A percentile compares a stretch with the other conserved stretches of the same genome.
phyloP scores from a whole-genome alignment of 1,140 invertebrate species.

The Oryzaephilus surinamensis region DNA sequence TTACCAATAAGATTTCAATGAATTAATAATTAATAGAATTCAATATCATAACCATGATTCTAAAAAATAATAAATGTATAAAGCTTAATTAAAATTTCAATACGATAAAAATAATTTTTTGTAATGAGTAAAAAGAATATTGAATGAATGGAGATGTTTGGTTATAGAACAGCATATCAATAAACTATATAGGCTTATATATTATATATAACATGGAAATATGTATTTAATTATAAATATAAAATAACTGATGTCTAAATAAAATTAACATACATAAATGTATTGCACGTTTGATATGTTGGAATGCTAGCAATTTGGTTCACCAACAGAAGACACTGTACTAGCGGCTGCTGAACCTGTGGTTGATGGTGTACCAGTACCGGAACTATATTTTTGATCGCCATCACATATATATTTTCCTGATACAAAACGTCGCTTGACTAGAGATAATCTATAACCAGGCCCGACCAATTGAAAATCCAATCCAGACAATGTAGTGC shows the following conservation, averaged over 20 bases:
- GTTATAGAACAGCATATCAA: conserved; percentile 33
- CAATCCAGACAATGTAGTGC: conserved; percentile 84
- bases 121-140: too few species aligned
- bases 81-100: too few species aligned
- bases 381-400: conserved; percentile 45
- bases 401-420: conserved; percentile 86
- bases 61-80: too few species aligned
- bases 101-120: too few species aligned
- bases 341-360: conserved; percentile 17
- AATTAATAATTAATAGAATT: too few species aligned
- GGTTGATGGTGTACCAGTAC: conserved; percentile 22
- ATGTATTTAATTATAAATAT: conserved; percentile 29
- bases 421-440: conserved; percentile 89
- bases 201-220: conserved; percentile 26
- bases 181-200: conserved; percentile 31
- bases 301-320: conserved; percentile 33
- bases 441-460: conserved; percentile 86
- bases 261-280: conserved; percentile 14
- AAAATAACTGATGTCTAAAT: conserved; percentile 18
- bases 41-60: conserved; percentile 5
- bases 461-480: conserved; percentile 83
- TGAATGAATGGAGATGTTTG: too few species aligned
- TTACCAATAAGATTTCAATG: too few species aligned
- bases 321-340: conserved; percentile 21
- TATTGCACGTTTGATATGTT: conserved; percentile 24